A percentile compares a stretch with the other conserved stretches of the same genome.
phyloP scores from a whole-genome alignment of 2,113 vertebrate genomes.

The Centrocercus urophasianus region DNA sequence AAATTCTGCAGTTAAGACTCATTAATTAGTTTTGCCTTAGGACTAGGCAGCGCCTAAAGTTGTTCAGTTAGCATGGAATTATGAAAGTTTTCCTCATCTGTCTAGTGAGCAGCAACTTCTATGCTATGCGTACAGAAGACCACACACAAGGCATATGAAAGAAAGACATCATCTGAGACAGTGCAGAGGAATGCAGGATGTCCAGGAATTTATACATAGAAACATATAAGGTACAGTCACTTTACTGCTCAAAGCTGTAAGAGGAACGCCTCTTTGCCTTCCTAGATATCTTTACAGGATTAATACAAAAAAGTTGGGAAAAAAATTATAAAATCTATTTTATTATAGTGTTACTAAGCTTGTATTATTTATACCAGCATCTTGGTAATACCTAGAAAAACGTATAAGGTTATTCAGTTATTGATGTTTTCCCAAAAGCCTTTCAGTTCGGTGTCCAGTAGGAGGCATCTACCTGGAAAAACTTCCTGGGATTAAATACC shows the following conservation, averaged over 20 bases:
- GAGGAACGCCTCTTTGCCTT: neutral
- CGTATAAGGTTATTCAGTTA: rapidly evolving
- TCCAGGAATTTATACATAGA: neutral
- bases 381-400: neutral
- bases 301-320: neutral
- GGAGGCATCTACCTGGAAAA: neutral
- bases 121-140: neutral
- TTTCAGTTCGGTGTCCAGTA: neutral
- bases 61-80: neutral
- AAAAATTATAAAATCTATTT: neutral
- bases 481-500: rapidly evolving
- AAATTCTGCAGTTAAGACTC: constrained; percentile 41
- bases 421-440: neutral
- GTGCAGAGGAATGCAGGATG: neutral
- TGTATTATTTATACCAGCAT: neutral
- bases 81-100: neutral
- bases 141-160: rapidly evolving
- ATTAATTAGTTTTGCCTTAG: constrained; percentile 5
- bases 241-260: neutral
- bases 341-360: neutral
- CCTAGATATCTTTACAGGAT: neutral
- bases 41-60: constrained; percentile 4
- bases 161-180: neutral
- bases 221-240: rapidly evolving
- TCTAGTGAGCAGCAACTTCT: neutral